A percentile compares a stretch with the other conserved stretches of the same genome.
Conservation (phyloP, 2,797 vertebrate genomes). For the Garrulus glandarius region DNA sequence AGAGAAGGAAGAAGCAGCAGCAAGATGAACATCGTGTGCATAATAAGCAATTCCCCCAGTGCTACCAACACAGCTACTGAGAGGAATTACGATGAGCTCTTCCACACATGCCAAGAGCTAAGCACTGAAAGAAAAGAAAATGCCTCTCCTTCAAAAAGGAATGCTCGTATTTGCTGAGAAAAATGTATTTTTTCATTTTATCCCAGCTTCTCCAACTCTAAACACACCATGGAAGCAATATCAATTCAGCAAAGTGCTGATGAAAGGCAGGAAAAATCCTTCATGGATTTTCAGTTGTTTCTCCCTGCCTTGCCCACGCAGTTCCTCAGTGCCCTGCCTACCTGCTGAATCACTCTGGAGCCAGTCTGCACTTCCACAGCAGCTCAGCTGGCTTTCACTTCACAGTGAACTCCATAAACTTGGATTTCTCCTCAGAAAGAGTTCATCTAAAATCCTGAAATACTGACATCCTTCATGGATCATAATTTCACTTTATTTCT, state of each 20-base stretch:
- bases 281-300: neutral
- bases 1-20: conserved; percentile 2
- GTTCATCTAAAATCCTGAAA: neutral
- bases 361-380: neutral
- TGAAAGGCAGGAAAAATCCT: neutral
- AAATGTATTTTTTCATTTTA: neutral
- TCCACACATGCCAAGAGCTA: neutral
- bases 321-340: neutral
- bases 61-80: neutral
- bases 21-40: neutral
- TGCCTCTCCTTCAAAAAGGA: neutral
- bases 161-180: neutral
- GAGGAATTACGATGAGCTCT: neutral
- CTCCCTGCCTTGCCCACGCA: neutral
- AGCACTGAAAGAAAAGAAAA: neutral
- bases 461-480: neutral
- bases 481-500: neutral
- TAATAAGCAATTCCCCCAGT: neutral
- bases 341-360: neutral
- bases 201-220: neutral
- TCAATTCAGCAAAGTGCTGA: neutral
- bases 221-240: neutral
- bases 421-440: neutral
- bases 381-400: neutral
- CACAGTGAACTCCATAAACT: neutral